These are phyloP conservation scores for Lamellibrachia luymesi DNA, from an alignment of 1,140 invertebrate genomes.

Conservation along the genomic window DNA sequence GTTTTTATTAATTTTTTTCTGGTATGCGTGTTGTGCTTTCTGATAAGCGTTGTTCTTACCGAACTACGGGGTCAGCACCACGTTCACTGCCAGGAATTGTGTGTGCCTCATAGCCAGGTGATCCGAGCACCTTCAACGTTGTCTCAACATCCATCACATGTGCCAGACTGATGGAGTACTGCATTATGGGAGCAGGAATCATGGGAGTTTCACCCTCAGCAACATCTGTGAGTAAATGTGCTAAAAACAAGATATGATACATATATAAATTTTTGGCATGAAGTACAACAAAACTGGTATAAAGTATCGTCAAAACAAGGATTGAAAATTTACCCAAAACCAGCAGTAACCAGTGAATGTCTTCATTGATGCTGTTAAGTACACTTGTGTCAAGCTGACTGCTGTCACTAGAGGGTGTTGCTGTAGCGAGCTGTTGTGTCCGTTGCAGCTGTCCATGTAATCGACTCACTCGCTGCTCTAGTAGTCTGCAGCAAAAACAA, in stretches of 20 bases:
- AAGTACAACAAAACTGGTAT: neutral
- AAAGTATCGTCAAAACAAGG: neutral
- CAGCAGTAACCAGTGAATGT: constrained; percentile 84
- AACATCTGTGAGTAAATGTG: constrained; percentile 69
- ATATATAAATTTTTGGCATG: neutral
- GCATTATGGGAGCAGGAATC: constrained; percentile 75
- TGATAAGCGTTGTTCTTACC: constrained; percentile 34
- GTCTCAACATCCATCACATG: constrained; percentile 62
- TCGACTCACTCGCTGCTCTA: constrained; percentile 67
- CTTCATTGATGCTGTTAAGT: constrained; percentile 66
- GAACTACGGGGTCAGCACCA: constrained; percentile 65
- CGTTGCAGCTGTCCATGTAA: constrained; percentile 67
- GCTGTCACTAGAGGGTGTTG: constrained; percentile 49
- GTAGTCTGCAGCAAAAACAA: constrained; percentile 52
- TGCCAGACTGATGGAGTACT: constrained; percentile 66
- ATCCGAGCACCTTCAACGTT: constrained; percentile 58
- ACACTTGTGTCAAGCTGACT: constrained; percentile 53
- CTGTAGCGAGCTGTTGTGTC: constrained; percentile 54
- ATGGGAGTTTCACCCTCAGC: constrained; percentile 73
- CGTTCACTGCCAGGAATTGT: constrained; percentile 59
- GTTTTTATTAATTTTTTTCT: too few species aligned
- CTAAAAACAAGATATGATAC: constrained; percentile 39
- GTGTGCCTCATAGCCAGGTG: constrained; percentile 45
- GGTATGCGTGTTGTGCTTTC: too few species aligned
- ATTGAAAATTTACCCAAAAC: constrained; percentile 65